A percentile compares a stretch with the other conserved stretches of the same genome.
Conservation (phyloP, 2,113 vertebrate genomes). For the Cyanoramphus novaezelandiae region DNA sequence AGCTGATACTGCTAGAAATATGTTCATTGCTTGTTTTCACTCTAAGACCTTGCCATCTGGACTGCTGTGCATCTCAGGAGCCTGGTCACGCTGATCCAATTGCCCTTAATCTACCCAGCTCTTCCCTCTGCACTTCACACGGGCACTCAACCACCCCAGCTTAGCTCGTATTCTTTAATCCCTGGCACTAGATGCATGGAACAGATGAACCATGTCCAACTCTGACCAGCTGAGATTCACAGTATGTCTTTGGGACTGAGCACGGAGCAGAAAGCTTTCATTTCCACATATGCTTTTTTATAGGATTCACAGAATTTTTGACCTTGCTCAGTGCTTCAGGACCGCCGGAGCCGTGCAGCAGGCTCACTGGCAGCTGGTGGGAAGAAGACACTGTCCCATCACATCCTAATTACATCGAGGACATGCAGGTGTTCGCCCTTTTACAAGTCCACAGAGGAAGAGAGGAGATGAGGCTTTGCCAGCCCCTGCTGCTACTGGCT, state of each 20-base stretch:
- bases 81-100: background rate
- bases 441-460: background rate
- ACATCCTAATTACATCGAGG: background rate
- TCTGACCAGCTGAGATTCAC: background rate
- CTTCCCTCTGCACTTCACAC: background rate
- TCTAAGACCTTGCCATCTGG: background rate
- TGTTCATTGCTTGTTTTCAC: background rate
- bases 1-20: background rate
- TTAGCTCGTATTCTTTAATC: background rate
- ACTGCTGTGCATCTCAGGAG: background rate
- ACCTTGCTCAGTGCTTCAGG: background rate
- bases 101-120: background rate
- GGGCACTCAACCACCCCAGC: background rate
- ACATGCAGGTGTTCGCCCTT: background rate
- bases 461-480: background rate
- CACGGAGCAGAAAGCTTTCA: background rate
- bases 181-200: background rate
- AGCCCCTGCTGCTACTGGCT: background rate
- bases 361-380: background rate
- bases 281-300: background rate
- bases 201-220: background rate
- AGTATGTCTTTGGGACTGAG: background rate
- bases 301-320: background rate
- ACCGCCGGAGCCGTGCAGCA: background rate
- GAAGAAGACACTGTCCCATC: background rate